Percentiles rank a stretch among this genome's conserved stretches.
These are phyloP conservation scores for Prietella phreatophila DNA, from an alignment of 2,113 vertebrate species.

Conservation along the genomic window DNA sequence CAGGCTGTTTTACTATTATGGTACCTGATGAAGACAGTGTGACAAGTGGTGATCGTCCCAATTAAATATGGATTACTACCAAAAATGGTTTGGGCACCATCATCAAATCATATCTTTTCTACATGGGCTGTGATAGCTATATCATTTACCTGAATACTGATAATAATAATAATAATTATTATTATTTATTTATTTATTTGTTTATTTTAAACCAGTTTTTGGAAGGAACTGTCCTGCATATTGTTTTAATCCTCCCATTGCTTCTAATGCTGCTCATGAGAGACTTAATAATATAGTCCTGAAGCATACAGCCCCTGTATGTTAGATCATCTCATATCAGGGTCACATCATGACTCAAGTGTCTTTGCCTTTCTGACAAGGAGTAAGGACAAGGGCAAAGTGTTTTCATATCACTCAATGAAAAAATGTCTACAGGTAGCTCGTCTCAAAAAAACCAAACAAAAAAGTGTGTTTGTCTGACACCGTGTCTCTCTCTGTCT, in stretches of 20 bases:
- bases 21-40: neutral
- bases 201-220: too few relatives aligned
- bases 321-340: neutral
- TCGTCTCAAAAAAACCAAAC: neutral
- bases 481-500: conserved; percentile 27
- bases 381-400: neutral
- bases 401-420: conserved; percentile 24
- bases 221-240: neutral
- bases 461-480: conserved; percentile 22
- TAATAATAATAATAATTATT: neutral
- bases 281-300: neutral
- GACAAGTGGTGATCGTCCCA: neutral
- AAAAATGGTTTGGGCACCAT: neutral
- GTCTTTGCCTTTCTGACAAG: conserved; percentile 12
- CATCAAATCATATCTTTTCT: conserved; percentile 4
- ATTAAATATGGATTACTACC: conserved; percentile 33
- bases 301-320: too few relatives aligned
- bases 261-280: neutral
- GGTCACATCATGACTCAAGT: conserved; percentile 2
- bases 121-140: neutral
- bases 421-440: neutral
- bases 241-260: neutral
- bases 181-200: too few relatives aligned
- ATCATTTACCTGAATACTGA: neutral
- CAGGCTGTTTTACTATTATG: neutral